A percentile compares a stretch with the other conserved stretches of the same genome.
These are phyloP conservation scores for Orchesella cincta DNA, from an alignment of 1,140 invertebrate species.

Conservation along the genomic window DNA sequence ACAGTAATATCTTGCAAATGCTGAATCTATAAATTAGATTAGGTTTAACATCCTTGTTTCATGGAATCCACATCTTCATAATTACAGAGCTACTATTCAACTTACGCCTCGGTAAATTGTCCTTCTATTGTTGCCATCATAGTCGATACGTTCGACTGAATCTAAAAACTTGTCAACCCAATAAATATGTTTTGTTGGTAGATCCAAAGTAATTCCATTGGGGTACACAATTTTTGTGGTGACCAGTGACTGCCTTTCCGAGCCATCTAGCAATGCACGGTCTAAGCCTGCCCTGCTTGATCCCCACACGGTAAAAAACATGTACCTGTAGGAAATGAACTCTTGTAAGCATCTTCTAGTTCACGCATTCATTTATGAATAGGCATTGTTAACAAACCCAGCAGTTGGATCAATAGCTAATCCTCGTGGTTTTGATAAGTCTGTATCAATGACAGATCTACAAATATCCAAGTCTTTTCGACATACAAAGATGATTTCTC, in stretches of 20 bases:
- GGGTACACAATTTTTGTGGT: conserved; percentile 71
- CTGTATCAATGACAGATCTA: conserved; percentile 69
- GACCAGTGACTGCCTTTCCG: conserved; percentile 60
- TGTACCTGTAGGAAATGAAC: conserved; percentile 61
- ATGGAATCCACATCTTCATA: conserved; percentile 8
- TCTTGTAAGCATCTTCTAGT: neutral
- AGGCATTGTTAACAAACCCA: conserved; percentile 61
- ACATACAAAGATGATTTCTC: conserved; percentile 73
- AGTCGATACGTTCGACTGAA: conserved; percentile 70
- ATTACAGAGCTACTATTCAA: conserved; percentile 6
- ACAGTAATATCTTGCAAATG: conserved; percentile 70
- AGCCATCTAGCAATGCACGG: conserved; percentile 66
- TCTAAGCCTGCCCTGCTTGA: conserved; percentile 64
- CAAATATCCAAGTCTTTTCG: conserved; percentile 65
- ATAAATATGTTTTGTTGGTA: conserved; percentile 71
- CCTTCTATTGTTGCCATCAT: conserved; percentile 67
- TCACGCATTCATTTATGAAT: neutral
- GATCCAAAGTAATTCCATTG: conserved; percentile 70
- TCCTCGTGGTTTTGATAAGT: conserved; percentile 72
- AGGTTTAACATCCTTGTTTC: neutral
- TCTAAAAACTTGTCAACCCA: conserved; percentile 78
- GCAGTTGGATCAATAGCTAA: conserved; percentile 78
- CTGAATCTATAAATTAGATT: conserved; percentile 61
- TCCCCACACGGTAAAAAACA: conserved; percentile 78
- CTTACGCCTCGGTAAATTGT: conserved; percentile 64